Evolutionary conservation across 2,888 invertebrate species (phyloP).

Genomic region (Drosophila paramelanica): DNA sequence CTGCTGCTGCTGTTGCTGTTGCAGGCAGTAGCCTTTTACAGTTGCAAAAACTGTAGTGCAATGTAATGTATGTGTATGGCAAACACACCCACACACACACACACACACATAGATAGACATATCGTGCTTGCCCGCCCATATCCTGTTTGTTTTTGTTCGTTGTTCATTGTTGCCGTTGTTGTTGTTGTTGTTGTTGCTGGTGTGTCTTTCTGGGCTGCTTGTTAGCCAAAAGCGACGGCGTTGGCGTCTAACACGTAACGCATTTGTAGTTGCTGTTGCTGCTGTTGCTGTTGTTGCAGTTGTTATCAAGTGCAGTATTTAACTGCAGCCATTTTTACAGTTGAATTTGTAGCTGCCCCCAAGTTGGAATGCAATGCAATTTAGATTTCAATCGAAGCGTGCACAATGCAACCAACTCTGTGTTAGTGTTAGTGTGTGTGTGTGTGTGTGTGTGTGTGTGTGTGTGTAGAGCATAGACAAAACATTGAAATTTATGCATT

Average conservation of each 20-base stretch:
- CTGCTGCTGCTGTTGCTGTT: conserved; percentile 20
- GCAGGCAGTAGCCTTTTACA: conserved; percentile 52
- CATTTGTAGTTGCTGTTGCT: conserved; percentile 51
- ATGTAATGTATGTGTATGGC: conserved; percentile 54
- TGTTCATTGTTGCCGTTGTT: conserved; percentile 31
- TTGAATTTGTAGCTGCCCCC: conserved; percentile 66
- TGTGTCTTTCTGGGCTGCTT: conserved; percentile 54
- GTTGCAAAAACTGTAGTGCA: conserved; percentile 66
- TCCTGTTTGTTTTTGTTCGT: conserved; percentile 70
- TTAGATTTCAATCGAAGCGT: conserved; percentile 73
- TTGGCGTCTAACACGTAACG: conserved; percentile 63
- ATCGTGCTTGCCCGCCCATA: conserved; percentile 63
- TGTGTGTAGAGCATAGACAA: conserved; percentile 5
- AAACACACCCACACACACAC: conserved; percentile 35
- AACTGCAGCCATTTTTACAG: conserved; percentile 75
- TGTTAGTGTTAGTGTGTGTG: neutral
- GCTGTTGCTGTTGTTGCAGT: conserved; percentile 32
- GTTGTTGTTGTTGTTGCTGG: conserved; percentile 14
- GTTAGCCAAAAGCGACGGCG: conserved; percentile 60
- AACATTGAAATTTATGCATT: conserved; percentile 66
- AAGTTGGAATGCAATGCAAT: conserved; percentile 64
- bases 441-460: conserved; percentile 12
- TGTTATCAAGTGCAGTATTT: conserved; percentile 74
- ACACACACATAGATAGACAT: conserved; percentile 34
- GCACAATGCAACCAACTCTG: conserved; percentile 23